Percentiles rank a stretch among this genome's conserved stretches.
Conservation (phyloP, 2,797 vertebrate genomes). For the Sebastes trivittatus region DNA sequence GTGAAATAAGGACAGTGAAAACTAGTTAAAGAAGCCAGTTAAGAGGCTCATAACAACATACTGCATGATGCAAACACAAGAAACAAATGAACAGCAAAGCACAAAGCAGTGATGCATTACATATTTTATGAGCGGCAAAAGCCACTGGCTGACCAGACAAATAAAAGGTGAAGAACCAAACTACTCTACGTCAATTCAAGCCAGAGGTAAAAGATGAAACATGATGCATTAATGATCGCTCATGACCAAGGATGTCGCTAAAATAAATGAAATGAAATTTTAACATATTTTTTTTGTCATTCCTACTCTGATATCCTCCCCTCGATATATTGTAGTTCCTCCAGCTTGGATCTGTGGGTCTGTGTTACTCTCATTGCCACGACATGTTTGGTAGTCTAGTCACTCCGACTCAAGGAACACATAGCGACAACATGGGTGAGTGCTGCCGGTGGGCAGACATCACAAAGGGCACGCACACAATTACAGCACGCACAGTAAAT, state of each 20-base stretch:
- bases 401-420: constrained; percentile 39
- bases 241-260: background rate
- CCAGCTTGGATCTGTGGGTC: constrained; percentile 9
- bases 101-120: background rate
- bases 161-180: background rate
- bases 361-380: constrained; percentile 13
- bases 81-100: background rate
- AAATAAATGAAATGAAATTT: background rate
- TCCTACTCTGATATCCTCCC: background rate
- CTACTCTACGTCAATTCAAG: background rate
- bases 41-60: background rate
- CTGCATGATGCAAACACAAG: background rate
- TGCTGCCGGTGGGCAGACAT: constrained; percentile 54
- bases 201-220: background rate
- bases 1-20: background rate
- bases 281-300: background rate
- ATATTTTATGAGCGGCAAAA: background rate
- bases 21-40: background rate
- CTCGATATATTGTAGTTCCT: background rate
- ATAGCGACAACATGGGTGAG: constrained; percentile 36
- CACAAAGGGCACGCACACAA: constrained; percentile 28
- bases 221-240: background rate
- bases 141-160: background rate
- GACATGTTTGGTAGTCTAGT: constrained; percentile 51
- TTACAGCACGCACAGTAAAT: constrained; percentile 30